Base-by-base conservation (phyloP, 1,140 invertebrate genomes). In the Manduca sexta region DNA sequence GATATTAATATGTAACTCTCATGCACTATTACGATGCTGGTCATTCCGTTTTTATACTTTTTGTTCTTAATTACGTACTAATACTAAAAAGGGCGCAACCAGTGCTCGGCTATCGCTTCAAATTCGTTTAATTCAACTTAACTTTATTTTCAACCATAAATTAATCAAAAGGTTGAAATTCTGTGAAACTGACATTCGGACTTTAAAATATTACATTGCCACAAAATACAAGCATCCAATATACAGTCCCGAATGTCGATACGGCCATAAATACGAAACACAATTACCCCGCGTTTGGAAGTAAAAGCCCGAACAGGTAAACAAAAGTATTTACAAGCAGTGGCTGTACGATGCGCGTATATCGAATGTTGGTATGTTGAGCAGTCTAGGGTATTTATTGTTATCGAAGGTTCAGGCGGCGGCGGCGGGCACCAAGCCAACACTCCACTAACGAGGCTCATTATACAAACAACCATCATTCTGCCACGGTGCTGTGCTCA, bases 371-470 rank as follows among this genome's bases (percentile, higher is more conserved):
- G n/a, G n/a, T 26, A 26, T 26, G 21, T 26, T 3, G 8, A 26
- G 21, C 8, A 26, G 21, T 26, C 21, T 26, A 26, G 16, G 15
- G 41, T 43, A 43, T 43, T 43, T 43, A 43, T 43, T 43, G 41
- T 52, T 52, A 58, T 55, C 46, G 47, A 43, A 54, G 58, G 51
- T 51, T 51, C 42, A 52, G 18, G 43, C 38, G 43, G 31, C 30
- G 33, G 14, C 37, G 29, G 30, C 30, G 49, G 75, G 74, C 66
- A 52, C 30, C 43, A 33, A 43, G 74, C 76, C 74, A 76, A 69
- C 55, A 64, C 48, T 66, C 56, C 62, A 66, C 67, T 72, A 74
- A 73, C 65, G 67, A 60, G 60, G 42, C 58, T 71, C 65, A 73
- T 73, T 66, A 69, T 60, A 66, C 57, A 67, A 66, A 69, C 64